Conservation (phyloP, 2,888 invertebrate species). For the Tachina grossa region DNA sequence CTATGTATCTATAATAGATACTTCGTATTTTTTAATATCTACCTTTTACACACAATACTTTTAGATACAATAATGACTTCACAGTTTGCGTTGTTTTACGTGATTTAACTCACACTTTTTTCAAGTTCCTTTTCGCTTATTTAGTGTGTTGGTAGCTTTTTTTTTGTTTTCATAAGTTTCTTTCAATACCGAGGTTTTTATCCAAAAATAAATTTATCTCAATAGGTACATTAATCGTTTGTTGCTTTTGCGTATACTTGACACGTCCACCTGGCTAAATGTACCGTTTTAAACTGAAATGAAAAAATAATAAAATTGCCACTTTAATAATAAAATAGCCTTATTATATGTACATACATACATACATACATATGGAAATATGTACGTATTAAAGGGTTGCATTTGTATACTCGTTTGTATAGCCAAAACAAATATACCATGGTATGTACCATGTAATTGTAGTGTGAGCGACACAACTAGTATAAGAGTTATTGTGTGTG, state of each 20-base stretch:
- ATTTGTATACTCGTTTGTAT: too few relatives aligned
- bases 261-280: slow-evolving; percentile 45
- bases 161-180: neutral
- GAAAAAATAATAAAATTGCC: slow-evolving; percentile 39
- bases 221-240: too few relatives aligned
- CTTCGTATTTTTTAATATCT: neutral
- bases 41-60: slow-evolving; percentile 3
- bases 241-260: neutral
- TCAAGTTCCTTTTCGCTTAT: neutral
- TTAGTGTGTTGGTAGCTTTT: neutral
- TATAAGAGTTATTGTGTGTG: too few relatives aligned
- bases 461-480: too few relatives aligned
- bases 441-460: too few relatives aligned
- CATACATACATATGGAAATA: neutral
- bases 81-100: slow-evolving; percentile 43
- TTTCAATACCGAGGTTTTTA: neutral
- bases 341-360: slow-evolving; percentile 17
- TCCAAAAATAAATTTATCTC: too few relatives aligned
- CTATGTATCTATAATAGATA: too few relatives aligned
- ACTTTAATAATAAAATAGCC: slow-evolving; percentile 11
- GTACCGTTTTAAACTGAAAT: slow-evolving; percentile 53
- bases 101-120: slow-evolving; percentile 60
- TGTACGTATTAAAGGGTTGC: neutral
- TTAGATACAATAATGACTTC: slow-evolving; percentile 11
- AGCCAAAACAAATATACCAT: too few relatives aligned